Evolutionary conservation across 2,888 invertebrate species (phyloP), one percentile per base, ranked within the genome.

Genomic region (Crematogaster levior): DNA sequence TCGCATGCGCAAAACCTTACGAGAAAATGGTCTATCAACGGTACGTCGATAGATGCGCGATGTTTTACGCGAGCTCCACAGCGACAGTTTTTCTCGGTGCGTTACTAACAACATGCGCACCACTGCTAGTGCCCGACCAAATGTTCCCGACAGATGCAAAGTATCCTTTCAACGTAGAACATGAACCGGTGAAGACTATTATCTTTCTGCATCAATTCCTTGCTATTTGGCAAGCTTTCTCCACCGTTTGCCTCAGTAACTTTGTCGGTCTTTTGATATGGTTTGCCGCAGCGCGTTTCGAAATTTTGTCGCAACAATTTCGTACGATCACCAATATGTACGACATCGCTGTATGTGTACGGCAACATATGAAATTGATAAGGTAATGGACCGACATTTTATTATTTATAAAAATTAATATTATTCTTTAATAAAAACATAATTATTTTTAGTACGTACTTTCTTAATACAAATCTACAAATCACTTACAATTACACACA

Each of bases 101-200:
- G 7, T 79, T 73, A 0, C 12, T 12, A 37, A 5, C 56, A n/a
- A 0, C 7, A 40, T n/a, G n/a, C 12, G 1, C 2, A 2, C 72
- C 72, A 12, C 3, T 72, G 7, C 15, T 72, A 15, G 1, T 1
- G 4, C 4, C n/a, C 27, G 15, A 72, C 3, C 88, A 88, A 27
- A 34, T 77, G 15, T 83, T 93, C 18, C 93, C 93, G 1, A 89
- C 88, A 1, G 90, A 91, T 30, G 84, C 90, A 12, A 91, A 89
- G 89, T 93, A 92, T 86, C 93, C 92, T 51, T 93, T 93, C 87
- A 48, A 89, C 0, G 60, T 88, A 3, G 85, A 92, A 27, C 6
- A 61, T 12, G 46, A 74, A 9, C 61, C 66, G 12, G 40, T 83
- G 15, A 77, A 83, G 21, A 82, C 77, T 60, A 56, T 85, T 18